These are phyloP conservation scores for Dryobotodes eremita DNA, from an alignment of 2,888 invertebrate genomes.

Conservation along the genomic window DNA sequence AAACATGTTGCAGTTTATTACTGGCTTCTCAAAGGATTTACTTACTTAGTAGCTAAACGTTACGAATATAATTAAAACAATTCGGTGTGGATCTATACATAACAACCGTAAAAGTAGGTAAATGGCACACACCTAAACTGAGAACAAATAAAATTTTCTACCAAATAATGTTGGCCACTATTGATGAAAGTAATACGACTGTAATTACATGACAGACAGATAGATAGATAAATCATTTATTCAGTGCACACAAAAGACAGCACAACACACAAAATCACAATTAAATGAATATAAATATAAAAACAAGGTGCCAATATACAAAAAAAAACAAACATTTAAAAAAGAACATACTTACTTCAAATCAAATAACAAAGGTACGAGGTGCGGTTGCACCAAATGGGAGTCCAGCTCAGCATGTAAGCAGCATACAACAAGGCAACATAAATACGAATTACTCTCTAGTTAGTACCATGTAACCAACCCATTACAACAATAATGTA, in stretches of 20 bases:
- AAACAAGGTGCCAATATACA: too few species aligned
- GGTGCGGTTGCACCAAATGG: too few species aligned
- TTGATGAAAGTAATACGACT: not conserved
- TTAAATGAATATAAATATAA: too few species aligned
- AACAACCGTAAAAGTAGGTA: not conserved
- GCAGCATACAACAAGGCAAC: not conserved
- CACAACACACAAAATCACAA: too few species aligned
- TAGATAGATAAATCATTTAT: too few species aligned
- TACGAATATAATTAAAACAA: not conserved
- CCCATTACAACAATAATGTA: conserved; percentile 28
- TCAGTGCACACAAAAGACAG: too few species aligned
- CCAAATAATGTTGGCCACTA: not conserved
- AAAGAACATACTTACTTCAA: too few species aligned
- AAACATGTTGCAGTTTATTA: not conserved
- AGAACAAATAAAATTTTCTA: not conserved
- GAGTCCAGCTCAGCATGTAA: too few species aligned
- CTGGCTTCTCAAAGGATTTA: not conserved
- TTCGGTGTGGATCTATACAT: too few species aligned
- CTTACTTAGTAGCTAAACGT: not conserved
- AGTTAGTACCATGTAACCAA: not conserved
- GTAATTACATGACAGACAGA: not conserved
- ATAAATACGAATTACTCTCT: not conserved
- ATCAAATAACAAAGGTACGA: too few species aligned
- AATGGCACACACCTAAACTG: not conserved
- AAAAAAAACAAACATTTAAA: too few species aligned